Conservation (phyloP, 2,113 vertebrate genomes). For the Eulemur macaco region DNA sequence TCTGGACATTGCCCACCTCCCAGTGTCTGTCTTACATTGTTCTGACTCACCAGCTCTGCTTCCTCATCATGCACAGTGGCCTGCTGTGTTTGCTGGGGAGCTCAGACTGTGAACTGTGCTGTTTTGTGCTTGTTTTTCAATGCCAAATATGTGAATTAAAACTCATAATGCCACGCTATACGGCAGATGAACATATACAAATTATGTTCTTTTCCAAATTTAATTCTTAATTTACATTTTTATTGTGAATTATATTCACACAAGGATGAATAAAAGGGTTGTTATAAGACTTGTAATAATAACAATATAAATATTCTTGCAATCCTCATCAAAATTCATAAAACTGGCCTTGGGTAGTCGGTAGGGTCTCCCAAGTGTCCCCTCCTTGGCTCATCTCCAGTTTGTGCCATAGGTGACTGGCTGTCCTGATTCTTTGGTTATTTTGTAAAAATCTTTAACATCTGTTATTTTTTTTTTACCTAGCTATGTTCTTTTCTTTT, state of each 20-base stretch:
- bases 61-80: no score
- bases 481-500: no score
- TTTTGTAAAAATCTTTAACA: no score
- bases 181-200: not conserved
- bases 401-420: no score
- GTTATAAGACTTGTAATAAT: not conserved
- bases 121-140: not conserved
- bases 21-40: not conserved
- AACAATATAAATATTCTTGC: not conserved
- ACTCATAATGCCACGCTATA: not conserved
- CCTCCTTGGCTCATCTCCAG: no score
- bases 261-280: not conserved
- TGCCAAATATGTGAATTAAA: not conserved
- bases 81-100: not conserved
- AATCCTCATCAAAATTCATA: not conserved
- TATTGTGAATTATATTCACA: not conserved
- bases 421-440: not conserved
- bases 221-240: not conserved
- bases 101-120: not conserved
- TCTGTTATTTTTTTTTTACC: no score
- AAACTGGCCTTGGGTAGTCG: no score
- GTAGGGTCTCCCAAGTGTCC: not conserved
- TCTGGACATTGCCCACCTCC: no score
- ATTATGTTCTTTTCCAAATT: not conserved
- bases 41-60: not conserved